Percentiles rank a stretch among this genome's conserved stretches.
Evolutionary conservation across 2,797 vertebrate genomes (phyloP).

Genomic region (Carapus acus): DNA sequence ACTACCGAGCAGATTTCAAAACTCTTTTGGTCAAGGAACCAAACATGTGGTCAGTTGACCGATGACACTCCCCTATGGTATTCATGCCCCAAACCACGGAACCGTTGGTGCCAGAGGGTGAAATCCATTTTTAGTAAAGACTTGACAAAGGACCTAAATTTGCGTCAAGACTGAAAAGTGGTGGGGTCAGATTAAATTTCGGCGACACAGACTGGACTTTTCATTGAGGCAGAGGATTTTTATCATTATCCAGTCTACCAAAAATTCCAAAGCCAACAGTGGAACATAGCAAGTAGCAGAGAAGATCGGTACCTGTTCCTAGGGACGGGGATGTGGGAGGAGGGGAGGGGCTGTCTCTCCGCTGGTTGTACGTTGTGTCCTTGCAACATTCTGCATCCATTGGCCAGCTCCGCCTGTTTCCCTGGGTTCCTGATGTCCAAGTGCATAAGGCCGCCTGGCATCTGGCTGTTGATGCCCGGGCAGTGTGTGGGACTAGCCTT

Average conservation of each 20-base stretch:
- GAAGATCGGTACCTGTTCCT: constrained; percentile 68
- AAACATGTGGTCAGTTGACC: constrained; percentile 63
- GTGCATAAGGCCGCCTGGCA: constrained; percentile 66
- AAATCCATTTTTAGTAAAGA: constrained; percentile 42
- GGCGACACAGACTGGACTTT: constrained; percentile 14
- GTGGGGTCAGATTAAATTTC: constrained; percentile 20
- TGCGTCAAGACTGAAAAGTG: constrained; percentile 23
- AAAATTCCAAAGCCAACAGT: constrained; percentile 3
- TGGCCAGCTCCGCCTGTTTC: constrained; percentile 60
- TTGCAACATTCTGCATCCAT: constrained; percentile 53
- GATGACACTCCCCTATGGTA: constrained; percentile 44
- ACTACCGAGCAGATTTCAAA: constrained; percentile 48
- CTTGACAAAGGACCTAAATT: constrained; percentile 24
- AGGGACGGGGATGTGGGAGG: constrained; percentile 77
- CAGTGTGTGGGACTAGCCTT: constrained; percentile 69
- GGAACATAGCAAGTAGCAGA: not conserved
- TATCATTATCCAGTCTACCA: too few relatives aligned
- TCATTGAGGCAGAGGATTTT: not conserved
- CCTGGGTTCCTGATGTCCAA: constrained; percentile 66
- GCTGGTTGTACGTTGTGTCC: constrained; percentile 46
- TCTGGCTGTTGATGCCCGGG: constrained; percentile 59
- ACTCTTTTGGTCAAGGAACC: constrained; percentile 51
- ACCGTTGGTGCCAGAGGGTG: constrained; percentile 44
- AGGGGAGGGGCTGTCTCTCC: constrained; percentile 57
- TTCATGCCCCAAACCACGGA: constrained; percentile 53